Base-by-base conservation (phyloP, 2,888 invertebrate genomes). In the Andrena trimmerana region DNA sequence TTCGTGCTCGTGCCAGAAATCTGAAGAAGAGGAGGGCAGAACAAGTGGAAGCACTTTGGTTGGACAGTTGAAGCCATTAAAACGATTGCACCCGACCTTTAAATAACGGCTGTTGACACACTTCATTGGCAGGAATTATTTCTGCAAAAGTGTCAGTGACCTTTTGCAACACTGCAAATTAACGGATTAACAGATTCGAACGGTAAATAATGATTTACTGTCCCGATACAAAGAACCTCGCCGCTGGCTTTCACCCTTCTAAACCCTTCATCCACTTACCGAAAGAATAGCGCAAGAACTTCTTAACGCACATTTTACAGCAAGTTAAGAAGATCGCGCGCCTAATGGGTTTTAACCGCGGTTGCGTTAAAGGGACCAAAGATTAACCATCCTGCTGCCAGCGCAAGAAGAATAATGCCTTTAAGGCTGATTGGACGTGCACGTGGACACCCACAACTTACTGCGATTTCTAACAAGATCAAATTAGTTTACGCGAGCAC, bases 51-150 rank as follows among this genome's bases (percentile, higher is more conserved):
- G 59, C 48, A 69, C 42, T 29, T 60, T 69, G 59, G 67, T 66
- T 42, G 16, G 31, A n/a, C 57, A 59, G 36, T 66, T 80, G 67
- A 63, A 73, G 31, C 76, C 13, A 63, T 73, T 81, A 65, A 16
- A 62, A 59, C 33, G 67, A 70, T 71, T 73, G 78, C 24, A 27
- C 52, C n/a, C 68, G 80, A 80, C 67, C 83, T 83, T 81, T 84
- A 78, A 70, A 70, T 54, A 54, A 57, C 27, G 52, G 6, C 71
- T 76, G 50, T 85, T 83, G 78, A 81, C 81, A 75, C 59, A 78
- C 50, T 78, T 74, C 20, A 84, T 81, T 79, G 67, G 62, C 16
- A 60, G 13, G 60, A 85, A 85, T 85, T 71, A 76, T 80, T 78
- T 59, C 75, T 59, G 66, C 54, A 65, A 62, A 67, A 54, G 75